Evolutionary conservation across 2,888 invertebrate species (phyloP).

Genomic region (Penaeus monodon): DNA sequence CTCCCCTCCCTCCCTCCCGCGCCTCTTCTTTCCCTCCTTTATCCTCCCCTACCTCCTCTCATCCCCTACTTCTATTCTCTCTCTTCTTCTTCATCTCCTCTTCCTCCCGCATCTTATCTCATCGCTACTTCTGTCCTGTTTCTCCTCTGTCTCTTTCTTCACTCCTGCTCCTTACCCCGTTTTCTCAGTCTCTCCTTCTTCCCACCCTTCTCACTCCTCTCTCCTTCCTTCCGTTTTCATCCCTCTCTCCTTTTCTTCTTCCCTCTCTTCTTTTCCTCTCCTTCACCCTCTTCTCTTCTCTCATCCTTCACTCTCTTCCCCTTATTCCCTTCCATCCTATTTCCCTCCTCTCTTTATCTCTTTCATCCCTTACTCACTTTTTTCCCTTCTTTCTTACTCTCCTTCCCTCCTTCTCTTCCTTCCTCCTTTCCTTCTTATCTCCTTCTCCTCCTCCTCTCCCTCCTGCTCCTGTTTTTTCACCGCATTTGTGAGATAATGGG

Average conservation of each 20-base stretch:
- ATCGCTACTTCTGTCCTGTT: not conserved
- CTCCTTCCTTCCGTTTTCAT: too few species aligned
- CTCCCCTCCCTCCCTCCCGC: too few species aligned
- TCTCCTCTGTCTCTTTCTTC: not conserved
- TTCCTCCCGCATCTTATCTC: not conserved
- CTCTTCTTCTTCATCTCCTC: not conserved
- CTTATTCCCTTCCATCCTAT: too few species aligned
- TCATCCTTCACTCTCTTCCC: too few species aligned
- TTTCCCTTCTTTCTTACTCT: too few species aligned
- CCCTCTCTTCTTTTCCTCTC: not conserved
- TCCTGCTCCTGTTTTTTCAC: not conserved
- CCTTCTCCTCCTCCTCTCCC: not conserved
- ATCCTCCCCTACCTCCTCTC: not conserved
- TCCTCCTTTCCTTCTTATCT: too few species aligned
- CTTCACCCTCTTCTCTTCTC: not conserved
- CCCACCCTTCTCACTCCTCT: not conserved
- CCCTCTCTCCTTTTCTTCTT: too few species aligned
- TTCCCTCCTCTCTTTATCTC: not conserved
- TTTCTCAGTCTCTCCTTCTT: not conserved
- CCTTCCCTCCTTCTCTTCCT: too few species aligned
- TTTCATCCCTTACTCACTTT: too few species aligned
- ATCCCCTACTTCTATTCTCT: not conserved
- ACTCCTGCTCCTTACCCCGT: not conserved
- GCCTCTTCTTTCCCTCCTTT: not conserved
- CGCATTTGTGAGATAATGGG: too few species aligned